phyloP scores from a whole-genome alignment of 2,888 invertebrate genomes.

The Hecatera dysodea region DNA sequence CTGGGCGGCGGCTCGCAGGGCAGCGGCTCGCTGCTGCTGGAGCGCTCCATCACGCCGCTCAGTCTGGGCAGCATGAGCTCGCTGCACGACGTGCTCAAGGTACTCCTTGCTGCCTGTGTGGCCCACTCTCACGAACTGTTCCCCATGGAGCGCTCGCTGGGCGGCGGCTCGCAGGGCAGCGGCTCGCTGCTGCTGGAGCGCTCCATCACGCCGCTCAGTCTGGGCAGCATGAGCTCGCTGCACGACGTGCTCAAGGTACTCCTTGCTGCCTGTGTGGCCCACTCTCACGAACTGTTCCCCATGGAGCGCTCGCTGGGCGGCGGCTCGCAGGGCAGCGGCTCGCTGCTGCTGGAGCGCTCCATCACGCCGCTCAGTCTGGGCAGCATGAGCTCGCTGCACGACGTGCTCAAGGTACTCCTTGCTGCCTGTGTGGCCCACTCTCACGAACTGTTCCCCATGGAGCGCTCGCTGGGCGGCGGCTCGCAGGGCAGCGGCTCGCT shows the following conservation, averaged over 20 bases:
- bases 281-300: too few species aligned
- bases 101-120: constrained; percentile 59
- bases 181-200: constrained; percentile 92
- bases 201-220: constrained; percentile 92
- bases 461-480: constrained; percentile 92
- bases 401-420: constrained; percentile 91
- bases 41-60: constrained; percentile 91
- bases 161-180: constrained; percentile 95
- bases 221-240: constrained; percentile 94
- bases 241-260: too few species aligned
- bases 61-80: constrained; percentile 95
- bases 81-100: constrained; percentile 93
- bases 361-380: constrained; percentile 93
- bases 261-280: constrained; percentile 80
- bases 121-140: constrained; percentile 78
- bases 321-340: constrained; percentile 95
- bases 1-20: constrained; percentile 94
- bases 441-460: constrained; percentile 82
- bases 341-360: constrained; percentile 90
- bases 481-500: constrained; percentile 94
- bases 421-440: constrained; percentile 74
- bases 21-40: constrained; percentile 92
- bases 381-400: constrained; percentile 94
- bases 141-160: constrained; percentile 87
- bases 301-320: constrained; percentile 91